Conservation (phyloP, 1,140 invertebrate genomes). For the Bilobella aurantiaca region DNA sequence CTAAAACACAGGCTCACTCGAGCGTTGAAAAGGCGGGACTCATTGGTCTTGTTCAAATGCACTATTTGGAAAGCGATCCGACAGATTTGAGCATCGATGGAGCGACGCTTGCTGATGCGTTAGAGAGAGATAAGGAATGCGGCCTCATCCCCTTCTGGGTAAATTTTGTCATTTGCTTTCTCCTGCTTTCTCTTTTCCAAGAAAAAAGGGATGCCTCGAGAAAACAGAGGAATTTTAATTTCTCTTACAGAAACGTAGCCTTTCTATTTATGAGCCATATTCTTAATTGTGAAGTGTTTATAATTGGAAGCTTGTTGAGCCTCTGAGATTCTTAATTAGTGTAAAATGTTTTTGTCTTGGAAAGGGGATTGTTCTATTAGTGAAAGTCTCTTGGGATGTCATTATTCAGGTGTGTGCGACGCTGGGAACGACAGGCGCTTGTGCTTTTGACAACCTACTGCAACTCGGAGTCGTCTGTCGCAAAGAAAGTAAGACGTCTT, state of each 20-base stretch:
- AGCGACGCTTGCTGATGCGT: conserved; percentile 63
- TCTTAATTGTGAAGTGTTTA: too few species aligned
- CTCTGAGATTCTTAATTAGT: too few species aligned
- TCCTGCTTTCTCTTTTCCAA: too few species aligned
- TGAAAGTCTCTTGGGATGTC: conserved; percentile 22
- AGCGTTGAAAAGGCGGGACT: conserved; percentile 92
- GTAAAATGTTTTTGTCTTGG: conserved; percentile 87
- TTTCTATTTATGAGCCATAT: too few species aligned
- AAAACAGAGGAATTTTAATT: too few species aligned
- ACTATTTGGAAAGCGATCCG: conserved; percentile 77
- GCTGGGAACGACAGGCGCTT: conserved; percentile 87
- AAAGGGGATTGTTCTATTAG: conserved; percentile 31
- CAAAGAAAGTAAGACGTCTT: conserved; percentile 36
- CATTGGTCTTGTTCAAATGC: conserved; percentile 80
- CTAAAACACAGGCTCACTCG: conserved; percentile 63
- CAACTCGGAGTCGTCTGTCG: conserved; percentile 63
- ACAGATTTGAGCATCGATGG: conserved; percentile 69
- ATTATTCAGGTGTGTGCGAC: conserved; percentile 62
- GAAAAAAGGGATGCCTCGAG: too few species aligned
- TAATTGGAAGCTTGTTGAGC: too few species aligned
- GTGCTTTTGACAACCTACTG: conserved; percentile 82
- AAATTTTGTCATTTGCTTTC: too few species aligned
- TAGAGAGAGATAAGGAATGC: conserved; percentile 63
- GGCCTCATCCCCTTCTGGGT: conserved; percentile 93
- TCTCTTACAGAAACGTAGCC: too few species aligned